These are phyloP conservation scores for Heliornis fulica DNA, from an alignment of 2,113 vertebrate species.

Conservation along the genomic window DNA sequence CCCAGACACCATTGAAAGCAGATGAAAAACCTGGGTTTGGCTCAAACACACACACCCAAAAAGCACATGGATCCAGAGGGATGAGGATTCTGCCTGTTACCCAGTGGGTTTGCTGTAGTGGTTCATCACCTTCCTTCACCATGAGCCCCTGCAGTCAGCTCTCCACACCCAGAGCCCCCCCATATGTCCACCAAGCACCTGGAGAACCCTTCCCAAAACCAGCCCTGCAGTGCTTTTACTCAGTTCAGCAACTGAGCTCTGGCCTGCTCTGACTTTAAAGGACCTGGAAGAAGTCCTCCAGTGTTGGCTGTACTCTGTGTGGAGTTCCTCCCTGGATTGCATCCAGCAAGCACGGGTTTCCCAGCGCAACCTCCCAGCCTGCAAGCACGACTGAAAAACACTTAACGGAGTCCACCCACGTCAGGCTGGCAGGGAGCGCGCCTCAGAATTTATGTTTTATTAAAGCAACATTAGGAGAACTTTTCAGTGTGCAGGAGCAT, in stretches of 20 bases:
- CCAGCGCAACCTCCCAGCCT: not conserved
- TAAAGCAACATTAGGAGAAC: not conserved
- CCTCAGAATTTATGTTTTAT: not conserved
- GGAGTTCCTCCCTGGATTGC: not conserved
- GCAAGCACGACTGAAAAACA: not conserved
- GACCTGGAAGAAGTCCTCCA: not conserved
- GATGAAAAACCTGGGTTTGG: not conserved
- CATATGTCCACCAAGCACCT: rapidly evolving
- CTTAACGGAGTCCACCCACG: not conserved
- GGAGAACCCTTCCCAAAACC: not conserved
- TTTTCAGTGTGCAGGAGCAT: not conserved
- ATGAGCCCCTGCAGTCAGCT: not conserved
- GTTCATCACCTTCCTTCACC: not conserved
- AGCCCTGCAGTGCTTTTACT: not conserved
- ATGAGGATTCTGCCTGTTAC: not conserved
- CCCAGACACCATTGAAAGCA: not conserved
- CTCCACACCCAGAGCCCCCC: rapidly evolving
- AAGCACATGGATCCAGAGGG: not conserved
- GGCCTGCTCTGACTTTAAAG: not conserved
- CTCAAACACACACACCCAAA: not conserved
- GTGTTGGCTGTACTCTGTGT: not conserved
- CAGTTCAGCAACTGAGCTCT: not conserved
- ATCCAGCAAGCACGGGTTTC: not conserved
- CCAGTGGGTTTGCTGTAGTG: rapidly evolving
- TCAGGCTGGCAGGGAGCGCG: not conserved